Base-by-base conservation (phyloP, 2,797 vertebrate species). In the Acanthurus lineatus region DNA sequence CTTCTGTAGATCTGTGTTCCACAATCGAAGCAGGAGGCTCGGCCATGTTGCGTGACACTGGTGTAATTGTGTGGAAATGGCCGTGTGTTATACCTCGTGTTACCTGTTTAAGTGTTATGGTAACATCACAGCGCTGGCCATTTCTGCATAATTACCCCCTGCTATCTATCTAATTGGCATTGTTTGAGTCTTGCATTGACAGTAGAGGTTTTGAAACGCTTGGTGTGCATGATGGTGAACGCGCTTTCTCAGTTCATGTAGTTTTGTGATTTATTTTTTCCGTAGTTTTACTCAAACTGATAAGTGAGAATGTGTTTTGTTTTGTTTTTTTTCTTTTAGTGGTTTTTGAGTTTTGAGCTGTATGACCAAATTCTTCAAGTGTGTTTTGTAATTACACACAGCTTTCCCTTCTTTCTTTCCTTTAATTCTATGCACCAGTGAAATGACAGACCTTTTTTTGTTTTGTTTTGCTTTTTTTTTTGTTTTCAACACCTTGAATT, bases 61-160 rank as follows among this genome's bases (percentile, higher is more conserved):
- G 89, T 86, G 94, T 94, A 95, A 94, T 96, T 96, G 94, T 93
- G 85, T 93, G 86, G 93, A 95, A 95, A 95, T 96, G 95, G 94
- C 93, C 76, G 87, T 81, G 93, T 94, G 95, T 94, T 92, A 95
- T 96, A 96, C 96, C 96, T 96, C 96, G 87, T 95, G 95, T 96
- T 96, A 95, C 96, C 95, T 95, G 96, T 95, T 94, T 0, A 93
- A 92, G 86, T 94, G 89, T 95, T 88, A 96, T 95, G 96, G 95
- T 96, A 95, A 96, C 95, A 95, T 96, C 91, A 93, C 93, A 93
- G 90, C 87, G 79, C 89, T 83, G 94, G 95, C 94, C 94, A 96
- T 96, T 96, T 96, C 94, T 88, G 89, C 90, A 94, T 93, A 95
- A 95, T 95, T 96, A 91, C 93, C 89, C 89, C 83, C 79, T 79